Conservation (phyloP, 1,140 invertebrate genomes). For the Antheraea pernyi region DNA sequence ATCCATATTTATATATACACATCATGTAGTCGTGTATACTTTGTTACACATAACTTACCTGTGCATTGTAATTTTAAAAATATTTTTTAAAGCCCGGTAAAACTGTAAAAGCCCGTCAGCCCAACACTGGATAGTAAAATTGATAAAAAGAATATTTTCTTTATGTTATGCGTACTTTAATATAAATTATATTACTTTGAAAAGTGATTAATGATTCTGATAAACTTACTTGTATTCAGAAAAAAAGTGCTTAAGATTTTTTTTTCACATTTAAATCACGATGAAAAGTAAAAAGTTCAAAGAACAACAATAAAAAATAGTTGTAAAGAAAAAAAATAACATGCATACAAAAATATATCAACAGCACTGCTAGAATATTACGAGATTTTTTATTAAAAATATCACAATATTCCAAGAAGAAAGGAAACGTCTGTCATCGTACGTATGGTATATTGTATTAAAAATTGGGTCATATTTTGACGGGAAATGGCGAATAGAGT, state of each 20-base stretch:
- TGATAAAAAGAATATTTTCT: too few relatives aligned
- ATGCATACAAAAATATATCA: neutral
- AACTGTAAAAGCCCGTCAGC: too few relatives aligned
- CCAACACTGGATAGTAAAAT: too few relatives aligned
- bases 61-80: too few relatives aligned
- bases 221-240: neutral
- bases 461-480: constrained; percentile 72
- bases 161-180: neutral
- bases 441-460: constrained; percentile 69
- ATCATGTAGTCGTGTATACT: too few relatives aligned
- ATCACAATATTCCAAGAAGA: constrained; percentile 50
- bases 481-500: constrained; percentile 69
- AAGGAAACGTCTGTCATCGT: constrained; percentile 68
- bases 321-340: neutral
- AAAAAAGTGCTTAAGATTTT: neutral
- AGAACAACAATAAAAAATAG: constrained; percentile 5
- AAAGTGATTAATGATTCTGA: neutral
- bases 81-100: too few relatives aligned
- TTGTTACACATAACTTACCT: too few relatives aligned
- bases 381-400: constrained; percentile 20
- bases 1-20: too few relatives aligned
- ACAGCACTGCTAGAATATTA: constrained; percentile 1
- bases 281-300: constrained; percentile 5
- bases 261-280: neutral
- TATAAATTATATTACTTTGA: neutral